Evolutionary conservation across 2,797 vertebrate genomes (phyloP), one percentile per base, ranked within the genome.

Genomic region (Halcyon leucocephala): DNA sequence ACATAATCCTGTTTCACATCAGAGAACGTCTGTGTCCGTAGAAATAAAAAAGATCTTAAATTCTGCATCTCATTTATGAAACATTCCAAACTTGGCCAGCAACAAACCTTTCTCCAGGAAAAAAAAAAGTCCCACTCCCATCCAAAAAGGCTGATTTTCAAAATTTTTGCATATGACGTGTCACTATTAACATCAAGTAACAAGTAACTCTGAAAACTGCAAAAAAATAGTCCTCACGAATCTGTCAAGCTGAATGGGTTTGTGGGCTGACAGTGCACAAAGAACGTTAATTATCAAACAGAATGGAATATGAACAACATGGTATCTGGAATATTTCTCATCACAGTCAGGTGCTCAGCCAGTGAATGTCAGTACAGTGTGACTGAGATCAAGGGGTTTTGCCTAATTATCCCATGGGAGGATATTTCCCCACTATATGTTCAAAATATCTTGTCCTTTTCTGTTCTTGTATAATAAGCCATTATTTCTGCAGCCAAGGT

Each of bases 251-350:
- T 90, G 64, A 95, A 84, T 28, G 71, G 66, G 48, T 51, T 95
- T 95, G 94, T 95, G 94, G 94, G 95, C 42, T 94, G 93, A 70
- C 26, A 28, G 33, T 70, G 35, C 66, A 73, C 60, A 93, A 93
- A 86, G 91, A 94, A 73, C 52, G 21, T 79, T 95, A 96, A 95
- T 93, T 97, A 89, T 90, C 87, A 79, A 95, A 79, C n/a, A 66
- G 28, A 44, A 77, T 42, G 28, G 48, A 93, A 86, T 57, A 48
- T 67, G 90, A 95, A 82, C 51, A 91, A 66, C 52, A 60, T 37
- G 48, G 21, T 55, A 93, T 46, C 49, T 88, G 66, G 46, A 78
- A 86, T 55, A 77, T 77, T 91, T 57, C 55, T 90, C 48, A 24
- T 67, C 51, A 58, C 2, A 84, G 46, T 76, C 80, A 93, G 60